phyloP scores from a whole-genome alignment of 2,797 vertebrate species.

The Hippocampus kuda region DNA sequence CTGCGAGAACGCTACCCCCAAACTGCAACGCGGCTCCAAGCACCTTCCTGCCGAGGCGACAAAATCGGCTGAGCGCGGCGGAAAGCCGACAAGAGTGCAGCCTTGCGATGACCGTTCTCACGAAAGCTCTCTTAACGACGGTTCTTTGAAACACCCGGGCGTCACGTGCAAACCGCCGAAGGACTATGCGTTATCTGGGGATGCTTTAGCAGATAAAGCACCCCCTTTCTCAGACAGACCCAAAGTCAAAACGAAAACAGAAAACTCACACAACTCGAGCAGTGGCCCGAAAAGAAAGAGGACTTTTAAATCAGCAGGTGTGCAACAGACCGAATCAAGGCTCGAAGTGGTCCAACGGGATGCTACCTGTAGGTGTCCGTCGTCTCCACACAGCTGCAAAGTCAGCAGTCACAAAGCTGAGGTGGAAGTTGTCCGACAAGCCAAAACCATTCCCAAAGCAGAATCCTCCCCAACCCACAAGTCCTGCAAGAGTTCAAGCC shows the following conservation, averaged over 20 bases:
- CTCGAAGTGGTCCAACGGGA: conserved; percentile 35
- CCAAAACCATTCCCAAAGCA: conserved; percentile 52
- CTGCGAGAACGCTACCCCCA: conserved; percentile 23
- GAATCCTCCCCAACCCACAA: conserved; percentile 39
- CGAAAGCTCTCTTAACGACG: neutral
- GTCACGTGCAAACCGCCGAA: conserved; percentile 56
- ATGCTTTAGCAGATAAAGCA: conserved; percentile 41
- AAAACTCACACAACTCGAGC: conserved; percentile 38
- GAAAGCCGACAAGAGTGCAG: conserved; percentile 30
- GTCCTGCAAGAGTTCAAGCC: conserved; percentile 38
- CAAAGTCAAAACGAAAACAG: conserved; percentile 76
- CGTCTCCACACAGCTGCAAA: conserved; percentile 40
- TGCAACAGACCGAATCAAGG: conserved; percentile 43
- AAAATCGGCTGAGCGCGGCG: conserved; percentile 22
- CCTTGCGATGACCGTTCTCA: conserved; percentile 18
- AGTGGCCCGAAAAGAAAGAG: conserved; percentile 44
- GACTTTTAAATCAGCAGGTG: conserved; percentile 40
- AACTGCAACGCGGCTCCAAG: conserved; percentile 27
- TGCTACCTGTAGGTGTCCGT: conserved; percentile 38
- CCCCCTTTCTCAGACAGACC: conserved; percentile 66
- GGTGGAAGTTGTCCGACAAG: conserved; percentile 28
- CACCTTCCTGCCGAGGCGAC: conserved; percentile 23
- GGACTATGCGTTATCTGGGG: conserved; percentile 58
- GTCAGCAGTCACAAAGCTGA: conserved; percentile 43
- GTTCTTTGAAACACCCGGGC: conserved; percentile 48